Conservation (phyloP, 2,797 vertebrate genomes). For the Stomatorhinus walkeri region DNA sequence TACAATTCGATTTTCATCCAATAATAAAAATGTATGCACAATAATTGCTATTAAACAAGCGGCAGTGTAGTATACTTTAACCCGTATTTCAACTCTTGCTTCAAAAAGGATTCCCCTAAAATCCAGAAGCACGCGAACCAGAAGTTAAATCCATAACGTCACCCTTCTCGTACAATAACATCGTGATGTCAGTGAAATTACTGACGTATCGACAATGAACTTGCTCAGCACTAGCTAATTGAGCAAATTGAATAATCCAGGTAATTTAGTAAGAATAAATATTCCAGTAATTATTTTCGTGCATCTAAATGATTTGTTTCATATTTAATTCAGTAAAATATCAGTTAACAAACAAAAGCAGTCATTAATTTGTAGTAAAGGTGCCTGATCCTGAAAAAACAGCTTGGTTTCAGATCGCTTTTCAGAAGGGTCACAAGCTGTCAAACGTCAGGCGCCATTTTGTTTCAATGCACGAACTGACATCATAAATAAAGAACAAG, state of each 20-base stretch:
- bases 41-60: background rate
- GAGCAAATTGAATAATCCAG: background rate
- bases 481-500: conserved; percentile 14
- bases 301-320: background rate
- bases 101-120: background rate
- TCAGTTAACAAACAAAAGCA: background rate
- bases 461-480: background rate
- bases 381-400: background rate
- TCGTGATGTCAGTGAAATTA: background rate
- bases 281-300: background rate
- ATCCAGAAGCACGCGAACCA: background rate
- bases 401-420: background rate
- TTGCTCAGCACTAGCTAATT: background rate
- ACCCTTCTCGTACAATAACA: background rate
- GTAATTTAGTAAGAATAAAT: background rate
- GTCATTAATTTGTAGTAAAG: background rate
- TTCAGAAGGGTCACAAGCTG: background rate
- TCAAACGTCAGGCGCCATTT: conserved; percentile 35
- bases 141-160: background rate
- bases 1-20: background rate
- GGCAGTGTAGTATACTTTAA: background rate
- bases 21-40: background rate
- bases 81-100: background rate
- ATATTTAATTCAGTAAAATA: background rate
- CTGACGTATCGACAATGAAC: background rate